Evolutionary conservation across 2,113 vertebrate genomes (phyloP).

Genomic region (Mormyrus iriodes): DNA sequence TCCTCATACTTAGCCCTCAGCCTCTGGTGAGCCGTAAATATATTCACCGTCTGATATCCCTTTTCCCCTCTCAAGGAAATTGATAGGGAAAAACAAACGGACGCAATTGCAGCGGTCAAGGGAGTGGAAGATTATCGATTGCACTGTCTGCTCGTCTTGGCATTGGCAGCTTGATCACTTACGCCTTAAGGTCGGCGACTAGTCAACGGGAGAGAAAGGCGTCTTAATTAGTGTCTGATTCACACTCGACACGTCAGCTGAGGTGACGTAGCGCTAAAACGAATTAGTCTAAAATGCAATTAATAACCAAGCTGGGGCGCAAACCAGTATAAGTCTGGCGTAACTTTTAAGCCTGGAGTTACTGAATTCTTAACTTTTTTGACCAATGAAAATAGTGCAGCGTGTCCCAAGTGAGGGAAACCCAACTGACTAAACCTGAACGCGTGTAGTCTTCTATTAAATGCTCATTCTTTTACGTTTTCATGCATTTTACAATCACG

Average conservation of each 20-base stretch:
- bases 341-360: background rate
- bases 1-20: constrained; percentile 46
- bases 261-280: background rate
- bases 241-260: background rate
- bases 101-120: constrained; percentile 47
- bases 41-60: constrained; percentile 65
- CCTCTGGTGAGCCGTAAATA: constrained; percentile 58
- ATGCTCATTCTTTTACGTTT: background rate
- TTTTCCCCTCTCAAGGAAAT: constrained; percentile 50
- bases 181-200: background rate
- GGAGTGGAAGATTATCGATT: constrained; percentile 20
- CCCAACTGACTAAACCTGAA: too few relatives aligned
- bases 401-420: too few relatives aligned
- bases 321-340: background rate
- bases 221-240: background rate
- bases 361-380: background rate
- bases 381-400: background rate
- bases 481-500: background rate
- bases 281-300: background rate
- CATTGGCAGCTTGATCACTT: constrained; percentile 34
- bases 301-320: background rate
- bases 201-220: background rate
- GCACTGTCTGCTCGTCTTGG: constrained; percentile 46
- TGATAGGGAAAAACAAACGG: constrained; percentile 46
- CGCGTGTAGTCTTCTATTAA: too few relatives aligned